Evolutionary conservation across 2,888 invertebrate species (phyloP).

Genomic region (Hydrotaea diabolus): DNA sequence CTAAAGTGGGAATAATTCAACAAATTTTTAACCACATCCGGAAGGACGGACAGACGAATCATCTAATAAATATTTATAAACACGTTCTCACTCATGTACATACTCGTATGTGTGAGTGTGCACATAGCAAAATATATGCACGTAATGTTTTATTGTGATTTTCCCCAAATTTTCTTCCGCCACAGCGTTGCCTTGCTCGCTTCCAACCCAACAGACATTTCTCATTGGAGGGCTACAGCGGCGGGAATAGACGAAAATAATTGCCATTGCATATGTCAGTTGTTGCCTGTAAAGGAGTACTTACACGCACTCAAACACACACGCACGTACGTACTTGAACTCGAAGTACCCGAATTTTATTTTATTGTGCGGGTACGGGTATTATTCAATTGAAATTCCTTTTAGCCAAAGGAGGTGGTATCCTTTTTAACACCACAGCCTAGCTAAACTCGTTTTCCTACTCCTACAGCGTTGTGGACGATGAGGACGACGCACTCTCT

Average conservation of each 20-base stretch:
- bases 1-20: not conserved
- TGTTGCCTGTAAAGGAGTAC: not conserved
- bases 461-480: conserved; percentile 1
- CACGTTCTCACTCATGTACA: not conserved
- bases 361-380: not conserved
- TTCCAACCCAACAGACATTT: no score
- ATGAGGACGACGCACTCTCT: not conserved
- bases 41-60: not conserved
- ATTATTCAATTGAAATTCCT: conserved; percentile 26
- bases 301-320: no score
- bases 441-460: not conserved
- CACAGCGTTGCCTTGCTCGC: no score
- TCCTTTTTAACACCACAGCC: not conserved
- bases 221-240: not conserved
- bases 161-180: no score
- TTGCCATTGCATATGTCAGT: conserved; percentile 56
- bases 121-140: not conserved
- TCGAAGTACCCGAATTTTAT: not conserved
- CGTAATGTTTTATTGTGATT: not conserved
- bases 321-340: no score
- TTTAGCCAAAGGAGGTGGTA: not conserved
- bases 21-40: not conserved
- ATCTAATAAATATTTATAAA: conserved; percentile 16
- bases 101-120: not conserved
- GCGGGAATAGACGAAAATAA: conserved; percentile 45